phyloP scores from a whole-genome alignment of 2,888 invertebrate genomes.

The Pollenia labialis region DNA sequence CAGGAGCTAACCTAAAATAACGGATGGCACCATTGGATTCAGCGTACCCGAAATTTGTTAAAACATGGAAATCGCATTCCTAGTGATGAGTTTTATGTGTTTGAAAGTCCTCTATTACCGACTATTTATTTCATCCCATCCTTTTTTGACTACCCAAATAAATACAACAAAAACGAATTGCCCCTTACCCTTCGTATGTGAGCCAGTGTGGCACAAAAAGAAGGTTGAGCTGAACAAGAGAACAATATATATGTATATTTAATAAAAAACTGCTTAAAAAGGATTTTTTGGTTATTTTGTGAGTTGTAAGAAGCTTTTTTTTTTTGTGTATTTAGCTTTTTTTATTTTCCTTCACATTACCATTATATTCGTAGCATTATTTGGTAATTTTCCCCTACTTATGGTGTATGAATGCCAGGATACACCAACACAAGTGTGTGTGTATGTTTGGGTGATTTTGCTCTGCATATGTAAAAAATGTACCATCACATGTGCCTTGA shows the following conservation, averaged over 20 bases:
- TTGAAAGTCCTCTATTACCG: slow-evolving; percentile 9
- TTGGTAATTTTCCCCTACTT: slow-evolving; percentile 71
- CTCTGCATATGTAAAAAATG: background rate
- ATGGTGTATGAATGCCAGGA: slow-evolving; percentile 41
- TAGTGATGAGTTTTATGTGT: background rate
- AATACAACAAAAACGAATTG: slow-evolving; percentile 33
- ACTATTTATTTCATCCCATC: background rate
- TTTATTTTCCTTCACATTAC: slow-evolving; percentile 45
- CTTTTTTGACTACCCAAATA: slow-evolving; percentile 42
- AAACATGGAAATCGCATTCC: too few relatives aligned
- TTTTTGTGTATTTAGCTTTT: slow-evolving; percentile 25
- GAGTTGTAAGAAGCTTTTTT: slow-evolving; percentile 5
- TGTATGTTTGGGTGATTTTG: background rate
- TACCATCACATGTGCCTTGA: slow-evolving; percentile 50
- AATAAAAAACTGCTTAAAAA: slow-evolving; percentile 60
- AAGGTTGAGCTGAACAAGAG: slow-evolving; percentile 40
- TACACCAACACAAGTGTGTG: slow-evolving; percentile 3
- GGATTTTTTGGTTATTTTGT: slow-evolving; percentile 69
- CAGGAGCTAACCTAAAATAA: too few relatives aligned
- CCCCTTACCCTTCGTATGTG: slow-evolving; percentile 8
- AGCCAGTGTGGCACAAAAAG: background rate
- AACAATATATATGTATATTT: slow-evolving; percentile 38
- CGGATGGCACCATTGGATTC: too few relatives aligned
- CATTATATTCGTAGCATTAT: slow-evolving; percentile 51
- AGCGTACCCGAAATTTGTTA: too few relatives aligned